Evolutionary conservation across 2,113 vertebrate genomes (phyloP).

Genomic region (Capreolus pygargus): DNA sequence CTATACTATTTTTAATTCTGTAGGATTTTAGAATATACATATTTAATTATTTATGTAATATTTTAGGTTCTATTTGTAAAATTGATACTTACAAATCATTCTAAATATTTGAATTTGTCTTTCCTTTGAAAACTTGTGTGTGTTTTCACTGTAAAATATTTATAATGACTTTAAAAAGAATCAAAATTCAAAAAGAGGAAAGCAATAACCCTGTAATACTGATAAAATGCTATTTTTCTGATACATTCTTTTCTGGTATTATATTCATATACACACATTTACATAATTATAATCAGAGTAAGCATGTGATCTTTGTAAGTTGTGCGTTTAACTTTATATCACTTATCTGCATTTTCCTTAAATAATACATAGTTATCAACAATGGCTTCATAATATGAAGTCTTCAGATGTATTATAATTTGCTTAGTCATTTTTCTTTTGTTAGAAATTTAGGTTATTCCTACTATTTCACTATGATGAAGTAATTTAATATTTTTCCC

Average conservation of each 20-base stretch:
- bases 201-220: background rate
- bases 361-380: background rate
- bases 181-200: background rate
- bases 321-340: background rate
- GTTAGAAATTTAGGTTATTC: background rate
- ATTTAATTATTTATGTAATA: background rate
- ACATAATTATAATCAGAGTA: background rate
- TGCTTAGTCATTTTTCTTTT: background rate
- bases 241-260: background rate
- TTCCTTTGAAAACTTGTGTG: background rate
- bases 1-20: background rate
- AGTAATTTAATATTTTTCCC: background rate
- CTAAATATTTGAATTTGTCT: background rate
- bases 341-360: background rate
- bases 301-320: background rate
- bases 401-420: background rate
- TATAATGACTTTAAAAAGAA: background rate
- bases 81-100: background rate
- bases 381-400: background rate
- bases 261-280: background rate
- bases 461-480: background rate
- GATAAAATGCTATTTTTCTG: background rate
- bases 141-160: background rate
- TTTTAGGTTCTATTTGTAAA: background rate
- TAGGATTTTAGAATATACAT: background rate